phyloP scores from a whole-genome alignment of 2,888 invertebrate species.

The Pherbina coryleti region DNA sequence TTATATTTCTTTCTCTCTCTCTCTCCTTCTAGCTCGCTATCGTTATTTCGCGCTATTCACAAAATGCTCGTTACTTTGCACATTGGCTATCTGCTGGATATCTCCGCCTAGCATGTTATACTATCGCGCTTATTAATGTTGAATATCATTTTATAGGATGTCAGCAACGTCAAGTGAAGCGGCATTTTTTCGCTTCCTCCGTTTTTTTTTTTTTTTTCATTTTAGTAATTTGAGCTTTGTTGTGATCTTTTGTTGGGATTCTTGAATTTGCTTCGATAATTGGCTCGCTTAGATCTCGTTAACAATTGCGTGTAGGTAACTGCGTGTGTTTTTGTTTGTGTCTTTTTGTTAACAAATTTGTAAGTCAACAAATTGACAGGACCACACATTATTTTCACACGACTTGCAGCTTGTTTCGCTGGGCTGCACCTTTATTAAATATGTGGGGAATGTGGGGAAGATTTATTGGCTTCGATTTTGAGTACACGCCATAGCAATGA shows the following conservation, averaged over 20 bases:
- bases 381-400: slow-evolving; percentile 20
- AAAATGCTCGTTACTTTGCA: background rate
- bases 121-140: slow-evolving; percentile 30
- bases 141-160: slow-evolving; percentile 33
- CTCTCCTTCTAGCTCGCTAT: background rate
- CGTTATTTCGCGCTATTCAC: background rate
- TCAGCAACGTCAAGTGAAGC: slow-evolving; percentile 32
- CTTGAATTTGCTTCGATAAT: background rate
- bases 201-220: background rate
- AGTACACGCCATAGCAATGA: too few relatives aligned
- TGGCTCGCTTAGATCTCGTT: slow-evolving; percentile 3
- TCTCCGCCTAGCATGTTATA: background rate
- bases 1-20: background rate
- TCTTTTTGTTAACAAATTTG: background rate
- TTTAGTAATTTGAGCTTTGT: slow-evolving; percentile 6
- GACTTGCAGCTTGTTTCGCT: background rate
- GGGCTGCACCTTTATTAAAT: too few relatives aligned
- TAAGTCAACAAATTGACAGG: slow-evolving; percentile 9
- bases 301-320: slow-evolving; percentile 17
- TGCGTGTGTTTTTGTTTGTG: background rate
- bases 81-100: background rate
- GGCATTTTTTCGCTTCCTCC: background rate
- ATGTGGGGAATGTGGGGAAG: too few relatives aligned
- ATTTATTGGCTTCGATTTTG: too few relatives aligned
- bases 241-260: background rate